These are phyloP conservation scores for Tenthredo amoena DNA, from an alignment of 2,888 invertebrate species.

Conservation along the genomic window DNA sequence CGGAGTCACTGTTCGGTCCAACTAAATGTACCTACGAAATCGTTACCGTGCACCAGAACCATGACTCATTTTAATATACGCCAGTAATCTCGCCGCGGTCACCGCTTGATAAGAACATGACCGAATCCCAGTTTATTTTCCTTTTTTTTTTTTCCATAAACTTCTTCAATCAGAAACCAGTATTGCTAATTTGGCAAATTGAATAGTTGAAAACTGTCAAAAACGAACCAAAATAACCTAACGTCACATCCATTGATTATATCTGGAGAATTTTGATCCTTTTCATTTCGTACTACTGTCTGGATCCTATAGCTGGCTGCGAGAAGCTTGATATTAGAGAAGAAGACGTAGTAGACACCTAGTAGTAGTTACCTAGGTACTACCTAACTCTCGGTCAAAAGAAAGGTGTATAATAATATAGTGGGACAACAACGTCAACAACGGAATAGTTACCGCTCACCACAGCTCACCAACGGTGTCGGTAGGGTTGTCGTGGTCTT, in stretches of 20 bases:
- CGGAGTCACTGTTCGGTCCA: conserved; percentile 14
- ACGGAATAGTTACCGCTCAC: conserved; percentile 31
- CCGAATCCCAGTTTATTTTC: background rate
- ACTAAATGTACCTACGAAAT: background rate
- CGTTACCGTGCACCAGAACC: background rate
- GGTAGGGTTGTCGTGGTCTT: conserved; percentile 37
- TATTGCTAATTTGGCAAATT: background rate
- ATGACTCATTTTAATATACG: conserved; percentile 31
- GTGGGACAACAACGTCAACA: conserved; percentile 18
- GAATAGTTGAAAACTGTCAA: background rate
- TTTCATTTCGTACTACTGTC: background rate
- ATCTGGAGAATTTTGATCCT: background rate
- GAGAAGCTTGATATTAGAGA: background rate
- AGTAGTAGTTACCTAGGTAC: background rate
- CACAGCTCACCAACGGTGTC: conserved; percentile 25
- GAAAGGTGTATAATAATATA: background rate
- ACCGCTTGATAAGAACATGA: background rate
- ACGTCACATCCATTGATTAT: background rate
- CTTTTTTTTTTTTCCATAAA: background rate
- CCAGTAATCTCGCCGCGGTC: background rate
- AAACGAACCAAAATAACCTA: too few relatives aligned
- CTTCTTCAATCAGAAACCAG: background rate
- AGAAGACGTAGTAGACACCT: background rate
- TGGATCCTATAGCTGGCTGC: background rate
- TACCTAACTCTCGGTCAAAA: background rate